Conservation (phyloP, 2,797 vertebrate genomes). For the Graptemys geographica region DNA sequence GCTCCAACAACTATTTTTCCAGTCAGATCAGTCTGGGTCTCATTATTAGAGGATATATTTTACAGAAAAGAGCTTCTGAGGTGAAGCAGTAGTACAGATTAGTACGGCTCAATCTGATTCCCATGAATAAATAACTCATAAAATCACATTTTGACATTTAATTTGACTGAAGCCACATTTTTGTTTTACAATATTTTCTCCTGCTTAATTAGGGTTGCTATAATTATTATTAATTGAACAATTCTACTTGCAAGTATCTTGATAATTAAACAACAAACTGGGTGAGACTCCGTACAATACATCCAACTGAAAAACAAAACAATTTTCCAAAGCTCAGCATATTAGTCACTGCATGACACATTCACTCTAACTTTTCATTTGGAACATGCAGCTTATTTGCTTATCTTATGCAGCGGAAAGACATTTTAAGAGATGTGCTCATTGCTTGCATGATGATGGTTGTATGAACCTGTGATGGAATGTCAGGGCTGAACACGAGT, state of each 20-base stretch:
- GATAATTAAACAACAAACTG: conserved; percentile 20
- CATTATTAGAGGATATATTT: neutral
- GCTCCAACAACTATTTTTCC: neutral
- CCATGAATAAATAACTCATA: conserved; percentile 12
- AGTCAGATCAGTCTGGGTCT: neutral
- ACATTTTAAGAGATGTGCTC: neutral
- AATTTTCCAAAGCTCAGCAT: neutral
- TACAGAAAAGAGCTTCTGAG: neutral
- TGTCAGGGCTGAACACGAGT: neutral
- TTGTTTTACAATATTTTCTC: conserved; percentile 16
- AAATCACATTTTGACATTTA: neutral
- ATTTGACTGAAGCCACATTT: conserved; percentile 36
- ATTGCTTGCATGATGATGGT: neutral
- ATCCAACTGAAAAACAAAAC: neutral
- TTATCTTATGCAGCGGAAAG: neutral
- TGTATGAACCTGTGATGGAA: neutral
- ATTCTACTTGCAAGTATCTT: conserved; percentile 27
- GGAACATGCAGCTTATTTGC: neutral
- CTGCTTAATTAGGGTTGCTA: conserved; percentile 18
- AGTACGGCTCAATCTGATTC: neutral
- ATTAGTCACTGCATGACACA: neutral
- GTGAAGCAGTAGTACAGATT: neutral
- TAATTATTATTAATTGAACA: conserved; percentile 46
- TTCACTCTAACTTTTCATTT: neutral
- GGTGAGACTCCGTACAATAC: neutral